Conservation (phyloP, 1,140 invertebrate species). For the Holcopasites calliopsidis region DNA sequence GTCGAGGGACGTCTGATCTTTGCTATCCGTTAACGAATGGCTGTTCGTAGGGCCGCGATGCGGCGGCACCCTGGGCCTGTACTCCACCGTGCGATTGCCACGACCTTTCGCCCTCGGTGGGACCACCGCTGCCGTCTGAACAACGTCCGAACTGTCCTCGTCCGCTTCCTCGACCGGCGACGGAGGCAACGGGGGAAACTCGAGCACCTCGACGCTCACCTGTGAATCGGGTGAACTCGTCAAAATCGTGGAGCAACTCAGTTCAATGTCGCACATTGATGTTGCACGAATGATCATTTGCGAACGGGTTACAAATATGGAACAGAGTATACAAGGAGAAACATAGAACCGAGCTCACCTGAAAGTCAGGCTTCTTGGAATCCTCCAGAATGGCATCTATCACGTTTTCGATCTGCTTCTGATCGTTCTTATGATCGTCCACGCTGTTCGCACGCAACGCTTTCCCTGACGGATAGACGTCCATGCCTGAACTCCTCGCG, state of each 20-base stretch:
- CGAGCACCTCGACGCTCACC: constrained; percentile 81
- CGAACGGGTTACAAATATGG: neutral
- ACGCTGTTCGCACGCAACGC: constrained; percentile 68
- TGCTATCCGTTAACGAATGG: constrained; percentile 72
- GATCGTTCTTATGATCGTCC: constrained; percentile 75
- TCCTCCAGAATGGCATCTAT: constrained; percentile 78
- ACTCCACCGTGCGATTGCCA: constrained; percentile 74
- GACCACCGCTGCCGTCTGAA: constrained; percentile 75
- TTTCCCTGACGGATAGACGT: constrained; percentile 70
- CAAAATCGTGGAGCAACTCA: neutral
- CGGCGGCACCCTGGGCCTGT: constrained; percentile 85
- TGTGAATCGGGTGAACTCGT: no score
- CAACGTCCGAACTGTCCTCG: constrained; percentile 86
- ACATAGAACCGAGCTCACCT: constrained; percentile 59
- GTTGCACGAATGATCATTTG: neutral
- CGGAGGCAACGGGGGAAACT: constrained; percentile 89
- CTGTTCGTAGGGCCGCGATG: constrained; percentile 82
- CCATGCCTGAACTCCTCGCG: constrained; percentile 67
- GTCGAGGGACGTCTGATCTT: constrained; percentile 83
- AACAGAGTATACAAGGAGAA: neutral
- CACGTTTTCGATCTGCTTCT: constrained; percentile 78
- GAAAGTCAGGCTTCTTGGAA: constrained; percentile 78
- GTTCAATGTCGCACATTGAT: neutral
- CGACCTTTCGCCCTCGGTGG: constrained; percentile 70
- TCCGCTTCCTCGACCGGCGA: constrained; percentile 88